A percentile compares a stretch with the other conserved stretches of the same genome.
phyloP scores from a whole-genome alignment of 2,888 invertebrate genomes.

The Hirtodrosophila alboralis region DNA sequence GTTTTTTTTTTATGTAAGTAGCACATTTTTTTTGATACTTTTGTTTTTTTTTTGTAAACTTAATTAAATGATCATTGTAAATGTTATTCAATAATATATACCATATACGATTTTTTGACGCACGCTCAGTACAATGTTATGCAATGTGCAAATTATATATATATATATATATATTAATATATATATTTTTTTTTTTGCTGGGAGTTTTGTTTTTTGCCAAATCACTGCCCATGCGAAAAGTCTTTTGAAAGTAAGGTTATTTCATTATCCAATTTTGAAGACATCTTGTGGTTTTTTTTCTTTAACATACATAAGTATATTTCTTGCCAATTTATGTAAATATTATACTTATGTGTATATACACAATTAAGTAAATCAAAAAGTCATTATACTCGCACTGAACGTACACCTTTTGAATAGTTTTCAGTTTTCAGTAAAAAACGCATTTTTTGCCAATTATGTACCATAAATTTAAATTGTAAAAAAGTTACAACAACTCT shows the following conservation, averaged over 20 bases:
- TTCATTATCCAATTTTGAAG: slow-evolving; percentile 75
- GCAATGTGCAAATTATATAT: slow-evolving; percentile 41
- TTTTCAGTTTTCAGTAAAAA: slow-evolving; percentile 44
- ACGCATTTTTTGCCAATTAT: slow-evolving; percentile 70
- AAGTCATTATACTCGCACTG: slow-evolving; percentile 43
- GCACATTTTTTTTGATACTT: slow-evolving; percentile 36
- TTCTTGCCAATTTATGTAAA: slow-evolving; percentile 51
- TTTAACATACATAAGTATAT: no score
- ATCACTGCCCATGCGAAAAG: slow-evolving; percentile 64
- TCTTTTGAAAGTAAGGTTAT: slow-evolving; percentile 68
- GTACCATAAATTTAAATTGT: slow-evolving; percentile 67
- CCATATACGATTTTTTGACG: slow-evolving; percentile 54
- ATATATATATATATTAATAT: slow-evolving; percentile 21
- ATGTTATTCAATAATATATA: slow-evolving; percentile 43
- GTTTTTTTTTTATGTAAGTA: slow-evolving; percentile 50
- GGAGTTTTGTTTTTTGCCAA: slow-evolving; percentile 46
- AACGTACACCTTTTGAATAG: slow-evolving; percentile 28
- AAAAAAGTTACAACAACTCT: slow-evolving; percentile 75
- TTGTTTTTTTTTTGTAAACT: slow-evolving; percentile 36
- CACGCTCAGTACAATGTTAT: slow-evolving; percentile 64
- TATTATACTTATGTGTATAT: slow-evolving; percentile 18
- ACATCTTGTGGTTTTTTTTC: slow-evolving; percentile 70
- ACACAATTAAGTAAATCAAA: slow-evolving; percentile 25
- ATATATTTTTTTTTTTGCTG: slow-evolving; percentile 27
- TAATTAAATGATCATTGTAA: slow-evolving; percentile 55